These are phyloP conservation scores for Melinaea marsaeus DNA, from an alignment of 2,888 invertebrate genomes.

Conservation along the genomic window DNA sequence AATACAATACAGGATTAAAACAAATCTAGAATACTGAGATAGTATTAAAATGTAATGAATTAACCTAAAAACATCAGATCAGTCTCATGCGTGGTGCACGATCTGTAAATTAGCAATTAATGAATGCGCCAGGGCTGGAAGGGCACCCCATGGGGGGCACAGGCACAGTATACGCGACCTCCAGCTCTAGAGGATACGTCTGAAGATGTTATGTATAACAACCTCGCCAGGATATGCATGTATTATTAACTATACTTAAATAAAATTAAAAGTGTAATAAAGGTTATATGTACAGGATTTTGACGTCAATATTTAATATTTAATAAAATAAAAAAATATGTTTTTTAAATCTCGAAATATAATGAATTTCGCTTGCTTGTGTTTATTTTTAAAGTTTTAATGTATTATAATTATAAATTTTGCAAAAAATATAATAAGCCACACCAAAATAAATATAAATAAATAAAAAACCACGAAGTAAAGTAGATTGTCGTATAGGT, in stretches of 20 bases:
- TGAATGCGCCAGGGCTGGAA: constrained; percentile 44
- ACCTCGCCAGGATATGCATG: no score
- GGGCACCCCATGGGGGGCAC: constrained; percentile 40
- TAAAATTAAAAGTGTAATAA: no score
- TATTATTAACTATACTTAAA: no score
- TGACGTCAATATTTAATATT: not conserved
- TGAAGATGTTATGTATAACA: constrained; percentile 18
- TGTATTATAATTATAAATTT: no score
- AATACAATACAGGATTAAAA: not conserved
- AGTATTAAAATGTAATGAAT: not conserved
- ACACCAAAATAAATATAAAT: no score
- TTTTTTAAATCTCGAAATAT: no score
- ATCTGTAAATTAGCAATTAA: constrained; percentile 76
- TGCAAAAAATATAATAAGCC: no score
- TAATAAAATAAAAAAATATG: not conserved
- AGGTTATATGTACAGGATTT: not conserved
- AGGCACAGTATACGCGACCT: constrained; percentile 20
- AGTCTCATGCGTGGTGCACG: constrained; percentile 53
- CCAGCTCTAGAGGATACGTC: constrained; percentile 23
- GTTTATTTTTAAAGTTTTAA: no score
- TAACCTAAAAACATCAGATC: constrained; percentile 22
- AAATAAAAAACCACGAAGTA: no score
- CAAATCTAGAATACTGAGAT: not conserved
- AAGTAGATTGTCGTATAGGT: not conserved
- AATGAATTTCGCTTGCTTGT: no score